Evolutionary conservation across 2,888 invertebrate species (phyloP), one percentile per base, ranked within the genome.

Genomic region (Laspeyria flexula): DNA sequence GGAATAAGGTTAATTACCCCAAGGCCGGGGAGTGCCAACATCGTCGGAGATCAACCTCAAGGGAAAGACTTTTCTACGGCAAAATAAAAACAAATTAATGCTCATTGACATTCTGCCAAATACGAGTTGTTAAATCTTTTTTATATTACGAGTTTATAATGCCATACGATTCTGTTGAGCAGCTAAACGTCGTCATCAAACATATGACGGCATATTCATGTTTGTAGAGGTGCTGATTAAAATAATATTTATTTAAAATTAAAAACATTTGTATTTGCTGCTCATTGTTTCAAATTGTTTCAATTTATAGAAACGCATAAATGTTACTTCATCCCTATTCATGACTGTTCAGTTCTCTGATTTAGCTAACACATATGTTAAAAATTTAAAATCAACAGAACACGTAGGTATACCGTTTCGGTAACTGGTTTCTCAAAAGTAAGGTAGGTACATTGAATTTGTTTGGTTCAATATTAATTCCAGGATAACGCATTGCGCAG

Each of bases 1-100:
- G 57, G 79, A 85, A 85, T 86, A 86, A 86, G 88, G 88, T 87
- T 87, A 88, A 90, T 87, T 86, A 88, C 85, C 81, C 80, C 86
- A 86, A 90, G 86, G 90, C 79, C 87, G 81, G 69, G 81, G 77
- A 78, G 67, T 69, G 83, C 77, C 77, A 80, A 77, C 62, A 64
- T 49, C 57, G 43, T 30, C 43, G 16, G 55, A 63, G 55, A 58
- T 55, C 58, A 62, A 57, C 44, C 64, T 44, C 62, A 50, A 50
- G 67, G 67, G 64, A 69, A 44, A 61, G 44, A 54, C 46, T 66
- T 62, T 65, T 60, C 61, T 65, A 61, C 54, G 43, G 69, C 73
- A 71, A 73, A 79, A 75, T 66, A 65, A 74, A 74, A 76, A 76
- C 68, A 68, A 63, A 67, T 44, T 43, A 60, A 64, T 48, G 55